Evolutionary conservation across 2,888 invertebrate species (phyloP).

Genomic region (Lottia gigantea): DNA sequence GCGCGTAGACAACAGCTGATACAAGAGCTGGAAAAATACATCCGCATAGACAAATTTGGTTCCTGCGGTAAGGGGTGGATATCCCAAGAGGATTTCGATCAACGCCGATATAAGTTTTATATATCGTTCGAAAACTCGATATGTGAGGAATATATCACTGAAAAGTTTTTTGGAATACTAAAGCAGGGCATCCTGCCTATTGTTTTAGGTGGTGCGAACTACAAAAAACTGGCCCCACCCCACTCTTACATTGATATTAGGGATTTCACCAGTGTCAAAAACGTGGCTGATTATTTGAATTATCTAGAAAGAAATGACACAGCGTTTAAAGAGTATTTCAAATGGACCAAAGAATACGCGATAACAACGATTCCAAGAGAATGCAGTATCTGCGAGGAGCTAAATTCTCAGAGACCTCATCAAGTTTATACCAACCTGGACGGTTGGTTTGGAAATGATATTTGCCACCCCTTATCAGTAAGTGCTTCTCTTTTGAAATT

Average conservation of each 20-base stretch:
- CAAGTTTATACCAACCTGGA: conserved; percentile 16
- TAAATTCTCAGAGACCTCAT: conserved; percentile 4
- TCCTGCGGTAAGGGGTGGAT: conserved; percentile 1
- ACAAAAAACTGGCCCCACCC: conserved; percentile 12
- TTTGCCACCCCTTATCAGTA: conserved; percentile 13
- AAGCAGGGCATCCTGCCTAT: conserved; percentile 2
- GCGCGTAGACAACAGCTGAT: conserved; percentile 11
- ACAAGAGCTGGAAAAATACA: conserved; percentile 11
- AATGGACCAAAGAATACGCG: conserved; percentile 7
- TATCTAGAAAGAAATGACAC: conserved; percentile 17
- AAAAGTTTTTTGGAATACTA: conserved; percentile 9
- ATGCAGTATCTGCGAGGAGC: conserved; percentile 6
- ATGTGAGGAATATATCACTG: conserved; percentile 20
- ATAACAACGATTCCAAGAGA: too few species aligned
- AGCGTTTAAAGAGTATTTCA: conserved; percentile 17
- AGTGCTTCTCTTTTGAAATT: too few species aligned
- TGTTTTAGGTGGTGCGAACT: conserved; percentile 16
- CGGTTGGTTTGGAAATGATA: conserved; percentile 11
- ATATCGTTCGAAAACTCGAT: conserved; percentile 16
- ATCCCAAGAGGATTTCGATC: too few species aligned
- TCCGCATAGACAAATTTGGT: conserved; percentile 15
- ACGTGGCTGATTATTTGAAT: conserved; percentile 12
- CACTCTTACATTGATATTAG: conserved; percentile 16
- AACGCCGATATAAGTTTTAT: conserved; percentile 19
- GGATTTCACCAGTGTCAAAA: conserved; percentile 13